Evolutionary conservation across 2,113 vertebrate species (phyloP), one percentile per base, ranked within the genome.

Genomic region (Rynchops niger): DNA sequence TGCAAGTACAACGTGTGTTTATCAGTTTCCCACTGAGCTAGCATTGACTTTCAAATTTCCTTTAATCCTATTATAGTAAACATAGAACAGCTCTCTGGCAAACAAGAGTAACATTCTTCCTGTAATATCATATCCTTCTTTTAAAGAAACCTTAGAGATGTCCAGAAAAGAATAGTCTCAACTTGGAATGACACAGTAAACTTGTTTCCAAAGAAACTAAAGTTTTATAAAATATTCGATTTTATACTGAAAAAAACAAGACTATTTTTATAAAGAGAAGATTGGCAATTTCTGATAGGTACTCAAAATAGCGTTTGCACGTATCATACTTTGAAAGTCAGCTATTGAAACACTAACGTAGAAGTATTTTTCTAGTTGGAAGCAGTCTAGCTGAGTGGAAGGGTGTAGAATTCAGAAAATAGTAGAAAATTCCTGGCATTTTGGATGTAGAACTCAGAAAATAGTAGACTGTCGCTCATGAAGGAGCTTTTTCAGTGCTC

Each of bases 21-120:
- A 97, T 97, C 96, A 84, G 85, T 52, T 94, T 85, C 86, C 92
- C 77, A 85, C 94, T 80, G 82, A 95, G 88, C 82, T 70, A 93
- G 90, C 23, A 6, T 2, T 50, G 90, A 47, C 87, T 95, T 93
- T 93, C 82, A 81, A 50, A 77, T 83, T 91, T 91, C 73, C 86
- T 89, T 94, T 96, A 90, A 88, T 82, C 70, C 84, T 96, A 83
- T 97, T 97, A 98, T 96, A 96, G 91, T 95, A 98, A 97, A 92
- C 92, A 95, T 69, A 94, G 88, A 88, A 90, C 89, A 92, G 95
- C 62, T 88, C 94, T 95, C 96, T 97, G 96, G 97, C 97, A 97
- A 96, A 95, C 82, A 94, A 95, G 73, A 78, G 63, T 43, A 96
- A 97, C 96, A 96, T 96, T 97, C 93, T 90, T 94, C 74, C 61